Base-by-base conservation (phyloP, 2,888 invertebrate species). In the Nycteola revayana region DNA sequence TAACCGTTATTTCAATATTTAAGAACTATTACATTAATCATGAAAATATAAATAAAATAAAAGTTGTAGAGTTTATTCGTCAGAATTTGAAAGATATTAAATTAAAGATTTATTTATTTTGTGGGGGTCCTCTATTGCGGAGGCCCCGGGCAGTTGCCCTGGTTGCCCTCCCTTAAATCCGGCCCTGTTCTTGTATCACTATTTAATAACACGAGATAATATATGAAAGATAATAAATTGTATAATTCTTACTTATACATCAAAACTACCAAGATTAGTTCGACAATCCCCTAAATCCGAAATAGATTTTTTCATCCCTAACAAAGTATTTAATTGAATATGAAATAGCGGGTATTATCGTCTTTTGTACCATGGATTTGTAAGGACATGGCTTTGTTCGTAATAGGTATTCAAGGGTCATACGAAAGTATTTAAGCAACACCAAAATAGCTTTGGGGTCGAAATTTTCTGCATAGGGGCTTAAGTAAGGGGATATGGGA, bases 281-380 rank as follows among this genome's bases (percentile, higher is more conserved):
- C 53, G 64, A 58, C 7, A 21, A n/a, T 21, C 49, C 63, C 70
- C 70, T 70, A 60, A 80, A 76, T 72, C 75, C 74, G 37, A 63
- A 73, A 91, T 90, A 90, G 88, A 90, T 91, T 91, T 90, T 91
- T 91, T 80, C 66, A 70, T 79, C 80, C 81, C 73, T 70, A 61
- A 79, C 82, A 82, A 80, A 87, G 85, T 91, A 91, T 91, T 91
- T 92, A 92, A 92, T 92, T 92, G 92, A 92, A 92, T 92, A 92
- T 91, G 91, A 91, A 92, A 91, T 90, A 86, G 73, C 64, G 60
- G 81, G 88, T 70, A 83, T 88, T 89, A 87, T 66, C 78, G 67
- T 87, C 81, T 81, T 89, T 89, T 89, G 85, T 87, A 62, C 59
- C 53, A 51, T 57, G 84, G 85, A 79, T 85, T 85, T 82, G 66